Conservation (phyloP, 30 jellyfish, hydroid and myxozoan genomes). For the Aurelia aurita complex sp. Pacific region DNA sequence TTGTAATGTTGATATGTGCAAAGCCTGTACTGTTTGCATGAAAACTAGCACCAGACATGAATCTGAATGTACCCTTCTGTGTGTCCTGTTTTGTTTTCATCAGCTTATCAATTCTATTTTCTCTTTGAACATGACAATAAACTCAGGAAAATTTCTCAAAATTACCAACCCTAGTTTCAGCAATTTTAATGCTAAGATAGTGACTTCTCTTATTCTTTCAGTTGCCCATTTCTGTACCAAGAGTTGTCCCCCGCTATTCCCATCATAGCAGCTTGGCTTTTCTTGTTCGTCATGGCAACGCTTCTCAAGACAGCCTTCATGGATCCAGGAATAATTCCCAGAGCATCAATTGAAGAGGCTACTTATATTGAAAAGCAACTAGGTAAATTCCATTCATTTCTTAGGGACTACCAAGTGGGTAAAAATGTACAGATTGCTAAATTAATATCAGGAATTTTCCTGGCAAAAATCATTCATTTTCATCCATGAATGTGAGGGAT, state of each 20-base stretch:
- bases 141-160: not conserved
- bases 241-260: constrained; percentile 93
- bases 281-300: constrained; percentile 89
- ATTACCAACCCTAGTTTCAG: not conserved
- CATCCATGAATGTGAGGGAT: no score
- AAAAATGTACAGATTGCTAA: no score
- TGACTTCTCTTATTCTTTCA: constrained; percentile 11
- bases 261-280: constrained; percentile 90
- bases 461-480: no score
- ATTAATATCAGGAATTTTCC: no score
- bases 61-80: no score
- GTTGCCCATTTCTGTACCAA: constrained; percentile 83
- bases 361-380: constrained; percentile 75
- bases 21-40: no score
- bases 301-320: constrained; percentile 93
- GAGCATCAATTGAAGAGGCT: constrained; percentile 94
- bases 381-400: constrained; percentile 25
- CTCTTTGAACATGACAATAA: no score
- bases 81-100: no score
- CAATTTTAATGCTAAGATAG: not conserved
- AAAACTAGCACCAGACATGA: no score
- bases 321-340: constrained; percentile 98
- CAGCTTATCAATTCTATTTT: no score
- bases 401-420: no score
- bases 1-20: no score